Evolutionary conservation across 1,140 invertebrate species (phyloP).

Genomic region (Panulirus ornatus): DNA sequence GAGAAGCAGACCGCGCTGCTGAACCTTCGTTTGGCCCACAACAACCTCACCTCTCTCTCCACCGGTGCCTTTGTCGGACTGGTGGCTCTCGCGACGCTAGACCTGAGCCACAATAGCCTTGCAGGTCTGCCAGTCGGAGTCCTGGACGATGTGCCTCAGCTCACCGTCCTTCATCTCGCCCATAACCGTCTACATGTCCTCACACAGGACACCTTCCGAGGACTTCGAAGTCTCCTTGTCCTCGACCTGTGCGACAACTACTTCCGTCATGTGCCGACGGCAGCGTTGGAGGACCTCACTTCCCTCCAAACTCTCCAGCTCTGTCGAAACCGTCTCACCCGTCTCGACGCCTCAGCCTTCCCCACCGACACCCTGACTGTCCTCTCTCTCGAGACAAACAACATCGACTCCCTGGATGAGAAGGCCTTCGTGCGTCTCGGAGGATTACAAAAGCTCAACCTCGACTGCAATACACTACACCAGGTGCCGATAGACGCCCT

Average conservation of each 20-base stretch:
- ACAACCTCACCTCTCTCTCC: conserved; percentile 59
- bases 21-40: conserved; percentile 66
- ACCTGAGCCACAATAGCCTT: conserved; percentile 68
- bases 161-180: conserved; percentile 57
- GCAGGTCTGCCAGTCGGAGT: conserved; percentile 48
- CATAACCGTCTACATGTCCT: conserved; percentile 71
- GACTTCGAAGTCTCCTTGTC: conserved; percentile 36
- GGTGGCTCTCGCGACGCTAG: conserved; percentile 39
- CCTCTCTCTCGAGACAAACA: conserved; percentile 69
- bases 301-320: conserved; percentile 63
- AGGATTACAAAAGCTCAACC: conserved; percentile 51
- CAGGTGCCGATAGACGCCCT: conserved; percentile 68
- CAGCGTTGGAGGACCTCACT: conserved; percentile 30
- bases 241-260: conserved; percentile 72
- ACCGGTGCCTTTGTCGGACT: conserved; percentile 59
- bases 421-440: conserved; percentile 45
- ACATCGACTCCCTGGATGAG: conserved; percentile 56
- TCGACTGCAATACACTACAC: conserved; percentile 60
- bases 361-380: conserved; percentile 38
- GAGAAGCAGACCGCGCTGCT: conserved; percentile 82
- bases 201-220: conserved; percentile 47
- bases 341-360: conserved; percentile 54
- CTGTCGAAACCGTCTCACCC: conserved; percentile 68
- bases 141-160: conserved; percentile 56
- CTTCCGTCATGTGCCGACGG: conserved; percentile 62